A percentile compares a stretch with the other conserved stretches of the same genome.
Evolutionary conservation across 1,140 invertebrate genomes (phyloP).

Genomic region (Ceratoteleas bidentatus): DNA sequence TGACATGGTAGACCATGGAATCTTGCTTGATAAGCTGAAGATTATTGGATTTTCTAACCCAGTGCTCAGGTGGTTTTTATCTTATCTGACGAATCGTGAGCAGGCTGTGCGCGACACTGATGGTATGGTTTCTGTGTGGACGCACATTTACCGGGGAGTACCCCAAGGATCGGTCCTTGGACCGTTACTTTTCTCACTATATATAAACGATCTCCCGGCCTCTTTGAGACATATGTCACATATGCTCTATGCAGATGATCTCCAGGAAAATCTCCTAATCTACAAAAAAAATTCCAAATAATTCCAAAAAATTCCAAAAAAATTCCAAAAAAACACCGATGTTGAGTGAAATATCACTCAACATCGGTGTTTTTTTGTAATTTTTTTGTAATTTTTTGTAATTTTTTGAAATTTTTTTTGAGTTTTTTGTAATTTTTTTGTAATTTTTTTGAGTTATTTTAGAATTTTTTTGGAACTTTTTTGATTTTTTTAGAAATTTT

Average conservation of each 20-base stretch:
- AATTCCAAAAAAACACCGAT: too few species aligned
- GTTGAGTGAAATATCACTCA: too few species aligned
- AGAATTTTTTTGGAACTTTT: too few species aligned
- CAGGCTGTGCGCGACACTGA: neutral
- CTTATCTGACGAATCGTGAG: neutral
- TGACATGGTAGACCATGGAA: neutral
- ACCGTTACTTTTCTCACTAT: neutral
- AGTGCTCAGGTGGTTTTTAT: neutral
- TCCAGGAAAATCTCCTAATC: neutral
- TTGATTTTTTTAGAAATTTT: too few species aligned
- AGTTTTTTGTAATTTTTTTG: too few species aligned
- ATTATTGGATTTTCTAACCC: neutral
- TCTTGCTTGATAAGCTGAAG: neutral
- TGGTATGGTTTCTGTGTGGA: neutral
- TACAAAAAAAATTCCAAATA: too few species aligned
- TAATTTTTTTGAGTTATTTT: too few species aligned
- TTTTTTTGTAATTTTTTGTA: too few species aligned
- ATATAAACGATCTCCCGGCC: neutral
- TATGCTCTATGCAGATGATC: neutral
- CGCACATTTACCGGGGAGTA: neutral
- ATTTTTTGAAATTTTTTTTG: too few species aligned
- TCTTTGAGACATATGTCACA: neutral
- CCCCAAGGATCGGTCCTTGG: neutral
- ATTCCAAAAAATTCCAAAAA: too few species aligned
- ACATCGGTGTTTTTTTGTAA: too few species aligned